Percentiles rank a stretch among this genome's conserved stretches.
These are phyloP conservation scores for Motacilla tschutschensis DNA, from an alignment of 2,113 vertebrate genomes.

Conservation along the genomic window DNA sequence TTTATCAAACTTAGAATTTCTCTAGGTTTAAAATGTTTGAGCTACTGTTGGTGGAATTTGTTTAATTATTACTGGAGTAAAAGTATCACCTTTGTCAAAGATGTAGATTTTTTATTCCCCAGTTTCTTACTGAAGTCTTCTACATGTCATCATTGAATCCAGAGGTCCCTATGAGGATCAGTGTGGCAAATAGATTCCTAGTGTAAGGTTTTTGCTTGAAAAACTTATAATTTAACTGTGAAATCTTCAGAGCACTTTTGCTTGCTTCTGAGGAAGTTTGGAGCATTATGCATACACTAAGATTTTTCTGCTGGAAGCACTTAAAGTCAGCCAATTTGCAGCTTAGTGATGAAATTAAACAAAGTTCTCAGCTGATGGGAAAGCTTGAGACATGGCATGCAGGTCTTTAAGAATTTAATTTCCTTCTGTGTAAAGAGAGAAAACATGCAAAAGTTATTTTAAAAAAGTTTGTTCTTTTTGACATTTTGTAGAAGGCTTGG, in stretches of 20 bases:
- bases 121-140: background rate
- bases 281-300: background rate
- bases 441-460: background rate
- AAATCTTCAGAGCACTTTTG: background rate
- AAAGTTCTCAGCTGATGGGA: background rate
- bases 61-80: background rate
- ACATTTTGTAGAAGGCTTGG: background rate
- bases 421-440: background rate
- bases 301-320: background rate
- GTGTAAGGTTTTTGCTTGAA: background rate
- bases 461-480: background rate
- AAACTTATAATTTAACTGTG: background rate
- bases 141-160: background rate
- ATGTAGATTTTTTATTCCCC: background rate
- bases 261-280: background rate
- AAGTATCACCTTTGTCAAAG: background rate
- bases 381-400: background rate
- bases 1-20: background rate
- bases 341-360: background rate
- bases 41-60: background rate
- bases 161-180: background rate
- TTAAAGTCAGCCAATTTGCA: background rate
- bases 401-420: background rate
- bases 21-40: background rate
- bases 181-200: background rate